These are phyloP conservation scores for Drosophila aldrichi DNA, from an alignment of 2,888 invertebrate genomes.

Conservation along the genomic window DNA sequence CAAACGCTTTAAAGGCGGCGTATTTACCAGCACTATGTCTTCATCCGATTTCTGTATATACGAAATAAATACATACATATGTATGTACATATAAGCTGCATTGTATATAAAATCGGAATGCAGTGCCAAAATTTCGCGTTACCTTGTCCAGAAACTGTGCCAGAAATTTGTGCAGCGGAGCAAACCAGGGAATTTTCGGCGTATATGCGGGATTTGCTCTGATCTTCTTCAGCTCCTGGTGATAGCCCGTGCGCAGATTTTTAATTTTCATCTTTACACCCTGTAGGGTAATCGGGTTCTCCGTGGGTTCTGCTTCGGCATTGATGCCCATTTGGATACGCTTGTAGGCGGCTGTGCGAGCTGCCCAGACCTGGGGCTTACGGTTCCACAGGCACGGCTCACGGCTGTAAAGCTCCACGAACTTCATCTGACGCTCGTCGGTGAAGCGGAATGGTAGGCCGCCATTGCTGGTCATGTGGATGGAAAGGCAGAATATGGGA, in stretches of 20 bases:
- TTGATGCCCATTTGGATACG: conserved; percentile 67
- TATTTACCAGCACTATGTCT: neutral
- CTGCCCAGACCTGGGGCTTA: conserved; percentile 35
- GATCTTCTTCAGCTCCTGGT: conserved; percentile 65
- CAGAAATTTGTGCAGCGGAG: conserved; percentile 55
- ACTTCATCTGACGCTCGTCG: conserved; percentile 56
- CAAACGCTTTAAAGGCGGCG: conserved; percentile 40
- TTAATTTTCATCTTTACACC: conserved; percentile 64
- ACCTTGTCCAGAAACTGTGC: conserved; percentile 56
- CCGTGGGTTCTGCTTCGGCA: conserved; percentile 20
- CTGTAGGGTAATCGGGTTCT: conserved; percentile 38
- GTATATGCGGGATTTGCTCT: conserved; percentile 41
- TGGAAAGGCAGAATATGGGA: neutral
- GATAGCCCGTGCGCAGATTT: conserved; percentile 59
- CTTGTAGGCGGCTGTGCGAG: conserved; percentile 51
- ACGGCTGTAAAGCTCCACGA: conserved; percentile 64
- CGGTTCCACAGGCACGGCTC: conserved; percentile 69
- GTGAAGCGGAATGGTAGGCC: conserved; percentile 62
- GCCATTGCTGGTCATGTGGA: conserved; percentile 21
- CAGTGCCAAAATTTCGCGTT: neutral
- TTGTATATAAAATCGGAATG: neutral
- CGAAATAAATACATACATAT: neutral
- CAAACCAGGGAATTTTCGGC: conserved; percentile 62
- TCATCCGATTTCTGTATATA: conserved; percentile 13
- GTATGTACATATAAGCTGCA: neutral